These are phyloP conservation scores for Rhombomys opimus DNA, from an alignment of 2,113 vertebrate genomes.

Conservation along the genomic window DNA sequence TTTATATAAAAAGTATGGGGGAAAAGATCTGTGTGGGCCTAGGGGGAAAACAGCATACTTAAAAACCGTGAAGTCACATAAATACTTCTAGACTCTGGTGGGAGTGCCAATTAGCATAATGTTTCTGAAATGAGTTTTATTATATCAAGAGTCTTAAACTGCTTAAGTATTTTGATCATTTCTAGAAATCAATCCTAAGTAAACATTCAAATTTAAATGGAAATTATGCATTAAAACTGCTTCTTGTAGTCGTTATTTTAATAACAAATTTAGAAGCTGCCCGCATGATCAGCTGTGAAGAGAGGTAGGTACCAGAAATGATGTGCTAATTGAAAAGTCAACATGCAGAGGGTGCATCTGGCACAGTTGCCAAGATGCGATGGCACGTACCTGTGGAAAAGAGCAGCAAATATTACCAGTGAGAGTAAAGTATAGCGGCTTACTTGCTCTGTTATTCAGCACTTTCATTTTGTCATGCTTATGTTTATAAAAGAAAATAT, in stretches of 20 bases:
- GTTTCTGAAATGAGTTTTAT: slow-evolving; percentile 9
- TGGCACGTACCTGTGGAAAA: background rate
- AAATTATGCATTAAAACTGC: background rate
- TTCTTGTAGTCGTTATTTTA: background rate
- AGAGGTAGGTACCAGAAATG: background rate
- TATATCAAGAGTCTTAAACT: slow-evolving; percentile 9
- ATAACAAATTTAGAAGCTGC: background rate
- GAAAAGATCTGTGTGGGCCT: background rate
- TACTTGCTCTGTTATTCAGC: background rate
- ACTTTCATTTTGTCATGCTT: background rate
- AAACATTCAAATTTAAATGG: slow-evolving; percentile 9
- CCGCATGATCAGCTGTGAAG: background rate
- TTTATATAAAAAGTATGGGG: background rate
- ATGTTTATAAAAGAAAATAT: background rate
- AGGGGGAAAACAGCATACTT: background rate
- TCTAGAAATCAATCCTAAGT: background rate
- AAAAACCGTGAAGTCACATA: background rate
- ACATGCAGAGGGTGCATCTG: background rate
- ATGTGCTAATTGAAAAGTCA: background rate
- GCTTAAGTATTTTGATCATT: slow-evolving; percentile 4
- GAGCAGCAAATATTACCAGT: background rate
- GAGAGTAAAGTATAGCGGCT: background rate
- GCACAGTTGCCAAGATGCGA: background rate
- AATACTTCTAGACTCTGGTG: background rate
- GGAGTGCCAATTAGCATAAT: background rate